A percentile compares a stretch with the other conserved stretches of the same genome.
Evolutionary conservation across 2,797 vertebrate species (phyloP).

Genomic region (Valencia hispanica): DNA sequence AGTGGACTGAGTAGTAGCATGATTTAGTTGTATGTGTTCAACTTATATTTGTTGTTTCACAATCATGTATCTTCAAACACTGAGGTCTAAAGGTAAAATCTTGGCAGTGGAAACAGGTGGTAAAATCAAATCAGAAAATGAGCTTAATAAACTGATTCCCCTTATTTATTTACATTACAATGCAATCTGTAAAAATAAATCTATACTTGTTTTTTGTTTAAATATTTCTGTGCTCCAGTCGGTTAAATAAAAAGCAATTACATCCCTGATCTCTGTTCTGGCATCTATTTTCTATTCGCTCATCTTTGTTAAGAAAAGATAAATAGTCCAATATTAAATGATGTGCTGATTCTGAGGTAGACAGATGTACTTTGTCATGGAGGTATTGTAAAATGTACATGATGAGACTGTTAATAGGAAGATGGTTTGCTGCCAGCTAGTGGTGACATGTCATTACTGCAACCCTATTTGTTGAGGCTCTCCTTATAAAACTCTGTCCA

Average conservation of each 20-base stretch:
- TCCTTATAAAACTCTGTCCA: neutral
- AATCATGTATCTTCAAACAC: neutral
- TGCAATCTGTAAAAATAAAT: neutral
- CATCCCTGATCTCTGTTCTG: neutral
- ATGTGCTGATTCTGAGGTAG: neutral
- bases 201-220: neutral
- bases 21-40: neutral
- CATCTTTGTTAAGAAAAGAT: neutral
- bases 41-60: neutral
- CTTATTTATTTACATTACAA: neutral
- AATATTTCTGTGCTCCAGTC: neutral
- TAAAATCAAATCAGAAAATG: neutral
- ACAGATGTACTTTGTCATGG: constrained; percentile 4
- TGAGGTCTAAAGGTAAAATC: neutral
- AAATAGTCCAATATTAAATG: neutral
- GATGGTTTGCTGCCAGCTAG: constrained; percentile 65
- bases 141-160: neutral
- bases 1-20: neutral
- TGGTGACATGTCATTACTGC: constrained; percentile 29
- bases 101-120: neutral
- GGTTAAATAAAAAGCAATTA: neutral
- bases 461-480: neutral
- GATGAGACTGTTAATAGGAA: neutral
- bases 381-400: neutral
- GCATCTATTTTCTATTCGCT: neutral